These are phyloP conservation scores for Mustelus asterias DNA, from an alignment of 2,113 vertebrate species.

Conservation along the genomic window DNA sequence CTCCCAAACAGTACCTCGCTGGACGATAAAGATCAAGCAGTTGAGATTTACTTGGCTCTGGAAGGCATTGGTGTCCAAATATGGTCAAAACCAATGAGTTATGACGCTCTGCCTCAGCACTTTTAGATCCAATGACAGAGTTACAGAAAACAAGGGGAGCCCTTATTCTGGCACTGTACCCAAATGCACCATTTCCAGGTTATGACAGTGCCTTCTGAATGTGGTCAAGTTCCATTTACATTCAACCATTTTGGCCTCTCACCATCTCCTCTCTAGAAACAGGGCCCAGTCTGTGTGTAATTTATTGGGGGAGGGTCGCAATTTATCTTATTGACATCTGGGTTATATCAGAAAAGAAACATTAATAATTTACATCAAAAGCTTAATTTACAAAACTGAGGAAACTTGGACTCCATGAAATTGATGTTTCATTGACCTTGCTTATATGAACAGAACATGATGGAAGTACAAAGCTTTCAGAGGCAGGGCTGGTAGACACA, in stretches of 20 bases:
- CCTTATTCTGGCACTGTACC: neutral
- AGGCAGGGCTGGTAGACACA: neutral
- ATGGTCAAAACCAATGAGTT: neutral
- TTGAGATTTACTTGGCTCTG: neutral
- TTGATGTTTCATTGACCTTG: neutral
- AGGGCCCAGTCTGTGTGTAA: neutral
- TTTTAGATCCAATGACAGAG: neutral
- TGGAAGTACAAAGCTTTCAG: neutral
- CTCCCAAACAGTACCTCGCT: too few relatives aligned
- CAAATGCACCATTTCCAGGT: neutral
- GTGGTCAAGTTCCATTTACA: neutral
- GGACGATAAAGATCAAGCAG: neutral
- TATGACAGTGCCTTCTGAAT: neutral
- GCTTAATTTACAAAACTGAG: neutral
- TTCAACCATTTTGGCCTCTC: neutral
- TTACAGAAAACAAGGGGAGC: neutral
- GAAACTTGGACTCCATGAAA: neutral
- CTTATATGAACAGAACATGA: neutral
- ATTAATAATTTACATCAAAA: neutral
- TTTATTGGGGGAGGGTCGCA: neutral
- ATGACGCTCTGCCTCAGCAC: neutral
- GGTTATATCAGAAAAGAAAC: neutral
- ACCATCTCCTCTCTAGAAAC: neutral
- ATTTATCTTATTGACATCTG: neutral
- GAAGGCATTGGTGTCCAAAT: neutral